These are phyloP conservation scores for Phalacrocorax aristotelis DNA, from an alignment of 2,113 vertebrate genomes.

Conservation along the genomic window DNA sequence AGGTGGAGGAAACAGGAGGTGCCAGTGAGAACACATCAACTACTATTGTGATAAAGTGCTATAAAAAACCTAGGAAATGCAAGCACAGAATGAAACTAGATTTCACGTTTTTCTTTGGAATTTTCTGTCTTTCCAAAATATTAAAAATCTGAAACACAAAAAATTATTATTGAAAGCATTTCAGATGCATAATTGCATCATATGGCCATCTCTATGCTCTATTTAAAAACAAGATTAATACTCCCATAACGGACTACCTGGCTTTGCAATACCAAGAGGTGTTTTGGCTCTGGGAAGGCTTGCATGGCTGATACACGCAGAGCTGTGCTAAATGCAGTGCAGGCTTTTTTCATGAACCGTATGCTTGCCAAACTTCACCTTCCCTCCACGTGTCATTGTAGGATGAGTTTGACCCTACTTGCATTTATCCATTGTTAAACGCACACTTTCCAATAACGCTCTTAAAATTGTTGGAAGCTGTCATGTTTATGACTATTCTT, in stretches of 20 bases:
- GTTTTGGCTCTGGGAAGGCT: neutral
- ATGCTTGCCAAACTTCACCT: neutral
- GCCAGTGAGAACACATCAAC: neutral
- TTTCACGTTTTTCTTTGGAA: neutral
- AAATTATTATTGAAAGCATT: neutral
- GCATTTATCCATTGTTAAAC: neutral
- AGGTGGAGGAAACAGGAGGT: neutral
- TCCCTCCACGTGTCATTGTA: fast-evolving
- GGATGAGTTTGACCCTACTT: neutral
- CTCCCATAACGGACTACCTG: neutral
- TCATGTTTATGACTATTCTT: neutral
- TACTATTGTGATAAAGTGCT: neutral
- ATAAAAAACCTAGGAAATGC: neutral
- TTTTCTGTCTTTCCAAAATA: neutral
- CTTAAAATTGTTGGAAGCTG: neutral
- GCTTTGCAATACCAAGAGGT: neutral
- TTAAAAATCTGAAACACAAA: neutral
- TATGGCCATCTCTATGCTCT: neutral
- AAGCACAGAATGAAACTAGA: neutral
- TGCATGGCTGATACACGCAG: neutral
- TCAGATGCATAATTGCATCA: neutral
- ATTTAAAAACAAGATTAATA: neutral
- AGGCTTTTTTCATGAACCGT: fast-evolving
- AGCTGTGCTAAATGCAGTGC: fast-evolving
- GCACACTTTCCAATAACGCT: neutral